Conservation (phyloP, 2,113 vertebrate species). For the Vulpes vulpes region DNA sequence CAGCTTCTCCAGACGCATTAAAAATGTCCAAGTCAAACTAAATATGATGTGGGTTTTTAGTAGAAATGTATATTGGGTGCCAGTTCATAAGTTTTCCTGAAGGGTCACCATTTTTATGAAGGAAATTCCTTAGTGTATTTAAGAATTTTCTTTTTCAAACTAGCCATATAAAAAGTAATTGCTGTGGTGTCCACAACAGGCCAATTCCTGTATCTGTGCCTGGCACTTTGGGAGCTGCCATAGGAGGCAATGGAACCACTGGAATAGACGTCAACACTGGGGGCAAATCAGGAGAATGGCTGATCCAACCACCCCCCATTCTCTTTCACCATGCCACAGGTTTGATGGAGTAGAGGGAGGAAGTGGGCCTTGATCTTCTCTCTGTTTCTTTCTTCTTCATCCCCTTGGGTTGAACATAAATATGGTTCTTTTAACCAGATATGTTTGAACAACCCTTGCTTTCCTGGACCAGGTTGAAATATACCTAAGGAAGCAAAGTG, state of each 20-base stretch:
- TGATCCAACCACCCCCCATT: too few species aligned
- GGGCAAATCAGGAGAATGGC: background rate
- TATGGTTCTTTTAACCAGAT: background rate
- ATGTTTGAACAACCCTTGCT: background rate
- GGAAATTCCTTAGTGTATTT: background rate
- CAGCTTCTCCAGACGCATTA: background rate
- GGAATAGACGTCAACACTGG: background rate
- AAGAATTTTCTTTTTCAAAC: background rate
- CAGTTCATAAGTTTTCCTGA: slow-evolving; percentile 9
- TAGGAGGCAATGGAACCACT: background rate
- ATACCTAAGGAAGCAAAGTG: background rate
- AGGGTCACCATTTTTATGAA: background rate
- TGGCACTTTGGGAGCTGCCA: background rate
- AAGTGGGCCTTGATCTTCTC: too few species aligned
- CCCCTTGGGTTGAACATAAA: background rate
- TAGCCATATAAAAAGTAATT: background rate
- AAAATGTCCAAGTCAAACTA: background rate
- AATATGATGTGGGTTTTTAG: background rate
- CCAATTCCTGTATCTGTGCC: background rate
- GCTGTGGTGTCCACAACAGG: background rate
- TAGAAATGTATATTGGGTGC: background rate
- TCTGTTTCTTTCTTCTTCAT: background rate
- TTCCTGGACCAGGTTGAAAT: background rate
- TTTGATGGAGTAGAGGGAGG: background rate
- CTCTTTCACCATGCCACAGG: too few species aligned